These are phyloP conservation scores for Timandra comae DNA, from an alignment of 2,888 invertebrate species.

Conservation along the genomic window DNA sequence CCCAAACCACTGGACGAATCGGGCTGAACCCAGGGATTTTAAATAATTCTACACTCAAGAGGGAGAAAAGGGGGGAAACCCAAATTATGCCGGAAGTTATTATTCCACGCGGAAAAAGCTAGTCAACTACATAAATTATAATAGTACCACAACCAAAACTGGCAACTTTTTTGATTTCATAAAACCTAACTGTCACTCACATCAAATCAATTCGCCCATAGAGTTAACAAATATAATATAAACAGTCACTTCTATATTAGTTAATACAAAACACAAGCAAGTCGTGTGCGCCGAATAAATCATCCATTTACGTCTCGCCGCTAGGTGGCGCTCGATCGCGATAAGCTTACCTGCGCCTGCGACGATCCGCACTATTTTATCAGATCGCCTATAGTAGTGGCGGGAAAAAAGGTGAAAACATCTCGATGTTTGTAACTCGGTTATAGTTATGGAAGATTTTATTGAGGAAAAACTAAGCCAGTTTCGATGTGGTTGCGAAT, in stretches of 20 bases:
- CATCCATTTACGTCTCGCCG: conserved; percentile 31
- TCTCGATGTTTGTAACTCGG: conserved; percentile 1
- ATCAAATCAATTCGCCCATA: neutral
- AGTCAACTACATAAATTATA: too few relatives aligned
- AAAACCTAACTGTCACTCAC: neutral
- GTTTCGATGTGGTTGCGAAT: neutral
- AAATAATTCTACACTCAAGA: too few relatives aligned
- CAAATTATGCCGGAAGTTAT: too few relatives aligned
- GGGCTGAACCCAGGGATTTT: too few relatives aligned
- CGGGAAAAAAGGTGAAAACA: neutral
- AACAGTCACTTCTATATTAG: conserved; percentile 30
- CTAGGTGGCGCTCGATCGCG: conserved; percentile 48
- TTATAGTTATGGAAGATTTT: conserved; percentile 1
- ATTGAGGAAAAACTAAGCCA: neutral
- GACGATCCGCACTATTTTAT: conserved; percentile 23
- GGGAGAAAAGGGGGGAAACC: too few relatives aligned
- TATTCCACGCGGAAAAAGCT: too few relatives aligned
- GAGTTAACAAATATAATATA: conserved; percentile 8
- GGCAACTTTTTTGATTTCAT: too few relatives aligned
- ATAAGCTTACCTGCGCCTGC: conserved; percentile 36
- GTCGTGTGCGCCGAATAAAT: conserved; percentile 45
- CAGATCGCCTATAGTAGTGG: conserved; percentile 17
- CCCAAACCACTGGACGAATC: too few relatives aligned
- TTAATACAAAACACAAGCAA: conserved; percentile 23
- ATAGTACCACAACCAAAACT: too few relatives aligned